Base-by-base conservation (phyloP, 1,140 invertebrate genomes). In the Caenorhabditis brenneri region DNA sequence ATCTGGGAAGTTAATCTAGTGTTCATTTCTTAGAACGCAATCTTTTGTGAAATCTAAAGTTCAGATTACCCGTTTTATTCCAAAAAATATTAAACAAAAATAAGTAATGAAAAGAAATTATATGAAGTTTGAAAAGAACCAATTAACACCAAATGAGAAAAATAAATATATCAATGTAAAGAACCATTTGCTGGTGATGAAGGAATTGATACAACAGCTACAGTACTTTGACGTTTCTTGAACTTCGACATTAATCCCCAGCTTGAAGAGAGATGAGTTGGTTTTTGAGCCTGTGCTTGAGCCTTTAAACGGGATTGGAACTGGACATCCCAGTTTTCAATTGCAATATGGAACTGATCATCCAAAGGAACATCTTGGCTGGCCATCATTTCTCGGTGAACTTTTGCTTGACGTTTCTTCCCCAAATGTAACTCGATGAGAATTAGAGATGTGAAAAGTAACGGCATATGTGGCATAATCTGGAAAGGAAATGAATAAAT, bases 351-450 rank as follows among this genome's bases (percentile, higher is more conserved):
- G 29, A 74, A 74, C 10, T 74, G 65, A 46, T 74, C 36, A 42
- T 74, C 65, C 1, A 74, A n/a, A 3, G 65, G 65, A 2, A 74
- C 65, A 46, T 74, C 65, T 15, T 74, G 65, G 42, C 36, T 74
- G 24, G 65, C 65, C 65, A 74, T 74, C 65, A 74, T 74, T 4
- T 74, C 36, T 74, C n/a, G 42, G 36, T 74, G 65, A 27, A 24
- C 19, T 15, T 15, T 12, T 9, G 16, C 65, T 46, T 42, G 65
- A 22, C 65, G 16, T 12, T 42, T 74, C 24, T 74, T 42, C 12
- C 15, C 65, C 4, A 74, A 15, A 0, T n/a, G 29, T 9, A 74
- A n/a, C n/a, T 74, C 65, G 22, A 74, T 46, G 5, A 74, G 36
- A 15, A 74, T 74, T 6, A 74, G 22, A 12, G 65, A 74, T 24